Evolutionary conservation across 2,113 vertebrate species (phyloP).

Genomic region (Amphilophus citrinellus): DNA sequence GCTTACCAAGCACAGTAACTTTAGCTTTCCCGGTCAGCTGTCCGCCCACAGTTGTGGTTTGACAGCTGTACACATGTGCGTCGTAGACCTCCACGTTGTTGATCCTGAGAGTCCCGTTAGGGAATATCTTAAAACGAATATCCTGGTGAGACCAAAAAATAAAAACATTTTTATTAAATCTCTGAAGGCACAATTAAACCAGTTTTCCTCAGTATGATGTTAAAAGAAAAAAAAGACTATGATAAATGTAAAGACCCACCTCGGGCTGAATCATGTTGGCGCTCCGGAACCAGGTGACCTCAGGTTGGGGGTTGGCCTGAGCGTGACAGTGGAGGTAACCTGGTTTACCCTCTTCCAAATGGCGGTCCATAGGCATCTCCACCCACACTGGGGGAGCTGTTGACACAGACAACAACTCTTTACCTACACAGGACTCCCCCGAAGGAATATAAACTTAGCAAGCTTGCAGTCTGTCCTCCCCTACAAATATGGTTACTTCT

Average conservation of each 20-base stretch:
- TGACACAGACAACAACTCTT: slow-evolving; percentile 12
- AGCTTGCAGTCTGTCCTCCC: neutral
- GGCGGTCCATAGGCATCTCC: slow-evolving; percentile 88
- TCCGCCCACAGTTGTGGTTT: slow-evolving; percentile 86
- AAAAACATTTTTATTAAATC: neutral
- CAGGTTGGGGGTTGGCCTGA: slow-evolving; percentile 88
- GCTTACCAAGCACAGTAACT: slow-evolving; percentile 89
- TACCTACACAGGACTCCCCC: neutral
- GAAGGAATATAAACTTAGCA: neutral
- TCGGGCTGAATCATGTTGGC: slow-evolving; percentile 83
- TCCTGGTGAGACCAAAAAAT: slow-evolving; percentile 78
- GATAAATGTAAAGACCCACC: slow-evolving; percentile 73
- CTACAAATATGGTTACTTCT: neutral
- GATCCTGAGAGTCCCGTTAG: slow-evolving; percentile 92
- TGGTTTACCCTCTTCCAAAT: slow-evolving; percentile 91
- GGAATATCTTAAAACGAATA: slow-evolving; percentile 87
- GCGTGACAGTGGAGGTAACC: slow-evolving; percentile 94
- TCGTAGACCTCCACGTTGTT: slow-evolving; percentile 96
- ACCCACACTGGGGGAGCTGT: slow-evolving; percentile 92
- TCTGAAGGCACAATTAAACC: neutral
- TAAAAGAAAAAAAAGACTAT: neutral
- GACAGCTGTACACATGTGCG: slow-evolving; percentile 87
- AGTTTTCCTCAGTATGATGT: neutral
- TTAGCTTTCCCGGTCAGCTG: slow-evolving; percentile 86
- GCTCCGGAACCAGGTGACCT: slow-evolving; percentile 90